Conservation (phyloP, 2,113 vertebrate genomes). For the Coryphaenoides rupestris region DNA sequence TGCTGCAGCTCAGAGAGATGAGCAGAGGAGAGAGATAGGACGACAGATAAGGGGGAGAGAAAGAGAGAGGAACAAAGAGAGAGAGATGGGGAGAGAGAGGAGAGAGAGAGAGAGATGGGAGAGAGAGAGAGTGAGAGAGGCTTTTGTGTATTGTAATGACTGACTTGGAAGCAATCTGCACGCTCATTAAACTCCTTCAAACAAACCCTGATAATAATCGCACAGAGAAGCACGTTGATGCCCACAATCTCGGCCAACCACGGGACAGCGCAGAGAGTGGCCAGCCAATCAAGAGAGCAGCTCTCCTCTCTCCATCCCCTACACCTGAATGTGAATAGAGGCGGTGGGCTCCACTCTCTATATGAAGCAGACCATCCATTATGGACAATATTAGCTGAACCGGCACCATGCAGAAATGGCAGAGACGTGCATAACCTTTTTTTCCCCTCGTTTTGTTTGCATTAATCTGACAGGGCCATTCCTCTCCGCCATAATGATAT, state of each 20-base stretch:
- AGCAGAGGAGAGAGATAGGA: neutral
- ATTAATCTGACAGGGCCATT: too few relatives aligned
- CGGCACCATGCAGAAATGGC: too few relatives aligned
- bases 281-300: neutral
- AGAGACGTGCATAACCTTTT: neutral
- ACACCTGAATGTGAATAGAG: neutral
- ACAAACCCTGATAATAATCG: conserved; percentile 31
- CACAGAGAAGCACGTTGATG: conserved; percentile 16
- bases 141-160: conserved; percentile 50
- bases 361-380: too few relatives aligned
- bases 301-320: neutral
- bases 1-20: too few relatives aligned
- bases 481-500: too few relatives aligned
- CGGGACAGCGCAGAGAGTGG: neutral
- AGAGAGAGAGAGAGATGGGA: neutral
- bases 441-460: neutral
- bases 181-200: conserved; percentile 57
- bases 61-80: neutral
- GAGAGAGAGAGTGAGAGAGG: neutral
- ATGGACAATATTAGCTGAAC: too few relatives aligned
- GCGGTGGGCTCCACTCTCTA: too few relatives aligned
- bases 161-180: conserved; percentile 44
- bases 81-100: conserved; percentile 12
- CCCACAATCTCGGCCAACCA: conserved; percentile 16
- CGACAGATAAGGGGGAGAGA: conserved; percentile 8